phyloP scores from a whole-genome alignment of 2,113 vertebrate genomes.

The Campylomormyrus numenius region DNA sequence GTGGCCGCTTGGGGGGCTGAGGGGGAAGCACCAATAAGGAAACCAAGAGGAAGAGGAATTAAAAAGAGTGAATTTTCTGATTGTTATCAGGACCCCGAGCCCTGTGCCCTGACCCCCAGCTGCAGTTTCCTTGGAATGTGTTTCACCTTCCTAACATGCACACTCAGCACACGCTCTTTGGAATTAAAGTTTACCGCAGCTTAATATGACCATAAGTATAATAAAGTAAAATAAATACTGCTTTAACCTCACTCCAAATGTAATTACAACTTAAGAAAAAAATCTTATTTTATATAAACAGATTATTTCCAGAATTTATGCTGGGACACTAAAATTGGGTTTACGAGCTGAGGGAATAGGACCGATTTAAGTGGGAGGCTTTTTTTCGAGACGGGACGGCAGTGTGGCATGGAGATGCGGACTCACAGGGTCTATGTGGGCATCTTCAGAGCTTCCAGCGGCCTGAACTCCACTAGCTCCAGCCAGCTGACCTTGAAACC shows the following conservation, averaged over 20 bases:
- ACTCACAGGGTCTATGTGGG: not conserved
- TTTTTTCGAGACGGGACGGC: not conserved
- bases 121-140: not conserved
- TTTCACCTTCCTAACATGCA: not conserved
- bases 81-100: not conserved
- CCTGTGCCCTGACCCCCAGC: not conserved
- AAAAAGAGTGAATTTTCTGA: not conserved
- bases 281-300: not conserved
- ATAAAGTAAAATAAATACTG: not conserved
- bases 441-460: not conserved
- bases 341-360: not conserved
- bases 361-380: no score
- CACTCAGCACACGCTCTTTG: conserved; percentile 1
- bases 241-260: not conserved
- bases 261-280: not conserved
- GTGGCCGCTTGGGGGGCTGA: not conserved
- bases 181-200: not conserved
- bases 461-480: not conserved
- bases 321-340: not conserved
- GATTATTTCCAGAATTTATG: not conserved
- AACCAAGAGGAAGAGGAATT: not conserved
- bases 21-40: not conserved
- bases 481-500: conserved; percentile 40
- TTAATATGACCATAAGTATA: not conserved
- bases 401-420: not conserved